These are phyloP conservation scores for Melipona beecheii DNA, from an alignment of 2,888 invertebrate genomes.

Conservation along the genomic window DNA sequence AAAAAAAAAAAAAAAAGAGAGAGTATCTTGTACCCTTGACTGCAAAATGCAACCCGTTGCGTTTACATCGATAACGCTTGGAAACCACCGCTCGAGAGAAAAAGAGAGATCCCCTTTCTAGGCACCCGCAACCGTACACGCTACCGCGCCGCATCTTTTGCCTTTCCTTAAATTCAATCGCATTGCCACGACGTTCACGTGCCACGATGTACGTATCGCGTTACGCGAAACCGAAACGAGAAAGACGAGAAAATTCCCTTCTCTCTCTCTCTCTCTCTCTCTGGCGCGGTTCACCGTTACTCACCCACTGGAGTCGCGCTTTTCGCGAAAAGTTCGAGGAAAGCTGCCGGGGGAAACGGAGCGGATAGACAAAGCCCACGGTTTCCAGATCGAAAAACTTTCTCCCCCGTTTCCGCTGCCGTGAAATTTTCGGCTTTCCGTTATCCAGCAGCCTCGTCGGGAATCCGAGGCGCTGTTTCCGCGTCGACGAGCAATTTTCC, in stretches of 20 bases:
- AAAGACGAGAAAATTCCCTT: background rate
- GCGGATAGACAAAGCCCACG: background rate
- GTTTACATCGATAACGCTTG: slow-evolving; percentile 51
- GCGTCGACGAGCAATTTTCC: background rate
- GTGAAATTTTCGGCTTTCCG: slow-evolving; percentile 16
- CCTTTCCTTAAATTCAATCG: slow-evolving; percentile 56
- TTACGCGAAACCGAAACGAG: slow-evolving; percentile 8
- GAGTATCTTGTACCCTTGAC: background rate
- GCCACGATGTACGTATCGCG: slow-evolving; percentile 41
- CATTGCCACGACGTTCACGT: slow-evolving; percentile 57
- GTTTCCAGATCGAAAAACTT: slow-evolving; percentile 24
- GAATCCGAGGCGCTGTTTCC: background rate
- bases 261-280: background rate
- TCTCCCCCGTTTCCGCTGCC: background rate
- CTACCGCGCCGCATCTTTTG: background rate
- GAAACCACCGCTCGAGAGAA: background rate
- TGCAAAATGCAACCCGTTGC: background rate
- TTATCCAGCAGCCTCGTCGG: background rate
- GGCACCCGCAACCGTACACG: background rate
- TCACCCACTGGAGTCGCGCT: background rate
- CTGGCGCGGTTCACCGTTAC: background rate
- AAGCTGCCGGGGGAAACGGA: slow-evolving; percentile 8
- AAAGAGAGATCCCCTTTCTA: background rate
- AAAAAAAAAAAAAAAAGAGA: slow-evolving; percentile 9
- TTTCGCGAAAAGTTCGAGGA: slow-evolving; percentile 7